These are phyloP conservation scores for Stenurella melanura DNA, from an alignment of 2,888 invertebrate species.

Conservation along the genomic window DNA sequence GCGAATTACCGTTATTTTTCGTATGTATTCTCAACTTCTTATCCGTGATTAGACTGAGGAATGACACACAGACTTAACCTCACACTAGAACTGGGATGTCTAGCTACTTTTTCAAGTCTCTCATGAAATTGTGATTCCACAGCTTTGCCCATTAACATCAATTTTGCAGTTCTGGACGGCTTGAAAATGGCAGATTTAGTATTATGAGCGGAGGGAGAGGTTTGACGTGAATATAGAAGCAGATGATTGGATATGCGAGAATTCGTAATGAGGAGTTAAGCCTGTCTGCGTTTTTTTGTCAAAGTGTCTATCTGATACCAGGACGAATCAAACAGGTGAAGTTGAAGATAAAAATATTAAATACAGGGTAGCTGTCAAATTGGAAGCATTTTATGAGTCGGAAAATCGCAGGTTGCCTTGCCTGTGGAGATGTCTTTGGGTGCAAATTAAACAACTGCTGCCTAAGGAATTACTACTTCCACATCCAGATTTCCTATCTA, in stretches of 20 bases:
- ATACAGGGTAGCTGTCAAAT: neutral
- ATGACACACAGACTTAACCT: neutral
- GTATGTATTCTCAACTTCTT: slow-evolving; percentile 12
- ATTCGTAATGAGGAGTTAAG: neutral
- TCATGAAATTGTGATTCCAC: slow-evolving; percentile 14
- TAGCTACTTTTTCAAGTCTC: slow-evolving; percentile 22
- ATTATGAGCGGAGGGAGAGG: neutral
- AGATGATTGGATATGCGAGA: slow-evolving; percentile 10
- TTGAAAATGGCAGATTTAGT: slow-evolving; percentile 4
- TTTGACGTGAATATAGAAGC: slow-evolving; percentile 7
- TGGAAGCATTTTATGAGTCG: too few relatives aligned
- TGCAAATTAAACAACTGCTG: too few relatives aligned
- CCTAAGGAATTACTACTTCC: too few relatives aligned
- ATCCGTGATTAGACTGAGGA: slow-evolving; percentile 27
- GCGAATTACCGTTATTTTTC: slow-evolving; percentile 33
- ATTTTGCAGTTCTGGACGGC: slow-evolving; percentile 21
- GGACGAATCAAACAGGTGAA: neutral
- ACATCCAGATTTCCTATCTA: too few relatives aligned
- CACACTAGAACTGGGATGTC: slow-evolving; percentile 14
- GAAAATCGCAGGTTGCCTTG: too few relatives aligned
- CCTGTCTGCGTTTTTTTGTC: neutral
- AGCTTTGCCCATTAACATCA: slow-evolving; percentile 29
- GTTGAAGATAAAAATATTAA: neutral
- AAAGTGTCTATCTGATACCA: neutral
- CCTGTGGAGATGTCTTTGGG: too few relatives aligned